Percentiles rank a stretch among this genome's conserved stretches.
phyloP scores from a whole-genome alignment of 1,140 invertebrate genomes.

The Cephus cinctus region DNA sequence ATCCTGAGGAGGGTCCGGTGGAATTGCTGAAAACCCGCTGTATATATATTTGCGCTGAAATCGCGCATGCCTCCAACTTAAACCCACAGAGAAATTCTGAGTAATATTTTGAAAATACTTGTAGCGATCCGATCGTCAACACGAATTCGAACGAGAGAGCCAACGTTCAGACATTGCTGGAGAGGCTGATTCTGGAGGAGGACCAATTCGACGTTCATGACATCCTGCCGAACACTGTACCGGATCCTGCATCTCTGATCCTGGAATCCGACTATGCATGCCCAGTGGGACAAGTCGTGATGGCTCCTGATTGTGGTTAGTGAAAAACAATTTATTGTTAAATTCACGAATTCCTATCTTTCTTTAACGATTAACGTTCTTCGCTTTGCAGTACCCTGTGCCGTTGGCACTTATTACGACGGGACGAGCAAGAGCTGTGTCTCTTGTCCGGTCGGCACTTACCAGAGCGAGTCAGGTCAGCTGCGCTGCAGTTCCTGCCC shows the following conservation, averaged over 20 bases:
- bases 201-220: constrained; percentile 91
- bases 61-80: too few relatives aligned
- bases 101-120: too few relatives aligned
- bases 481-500: constrained; percentile 86
- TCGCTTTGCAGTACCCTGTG: constrained; percentile 87
- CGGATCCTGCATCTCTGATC: constrained; percentile 84
- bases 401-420: constrained; percentile 88
- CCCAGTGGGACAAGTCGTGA: constrained; percentile 87
- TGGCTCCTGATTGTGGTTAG: constrained; percentile 86
- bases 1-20: too few relatives aligned
- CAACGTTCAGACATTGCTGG: constrained; percentile 77
- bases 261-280: constrained; percentile 91
- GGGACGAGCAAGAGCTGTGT: constrained; percentile 72
- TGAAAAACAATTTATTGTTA: constrained; percentile 9
- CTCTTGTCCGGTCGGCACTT: constrained; percentile 85
- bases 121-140: constrained; percentile 86
- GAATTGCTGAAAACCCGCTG: too few relatives aligned
- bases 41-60: too few relatives aligned
- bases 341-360: neutral
- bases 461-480: constrained; percentile 92
- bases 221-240: constrained; percentile 90
- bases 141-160: constrained; percentile 83
- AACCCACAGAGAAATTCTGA: too few relatives aligned
- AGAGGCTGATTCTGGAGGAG: constrained; percentile 86
- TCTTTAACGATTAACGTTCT: too few relatives aligned